Evolutionary conservation across 2,888 invertebrate genomes (phyloP), one percentile per base, ranked within the genome.

Genomic region (Gandaritis pyraliata): DNA sequence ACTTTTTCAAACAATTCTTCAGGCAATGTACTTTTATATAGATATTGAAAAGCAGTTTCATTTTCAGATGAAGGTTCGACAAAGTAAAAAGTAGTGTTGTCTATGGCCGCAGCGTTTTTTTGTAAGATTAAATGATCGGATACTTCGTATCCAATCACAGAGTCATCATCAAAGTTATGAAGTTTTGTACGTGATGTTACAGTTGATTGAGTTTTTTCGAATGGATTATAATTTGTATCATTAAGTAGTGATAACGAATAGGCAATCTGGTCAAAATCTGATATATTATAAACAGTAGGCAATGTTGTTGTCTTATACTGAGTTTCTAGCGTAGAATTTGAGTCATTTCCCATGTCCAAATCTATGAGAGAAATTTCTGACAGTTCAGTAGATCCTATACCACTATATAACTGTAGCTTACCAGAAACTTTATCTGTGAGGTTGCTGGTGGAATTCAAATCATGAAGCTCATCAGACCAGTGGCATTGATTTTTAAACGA

Each of bases 401-500:
- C n/a, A 39, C 38, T 55, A 8, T 13, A 13, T 16, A 50, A 10
- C 5, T n/a, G 6, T 13, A 36, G 5, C 8, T 41, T 30, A n/a
- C 15, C 15, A 39, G 39, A 29, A 11, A 39, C 7, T n/a, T 45
- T 11, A 13, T 58, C 50, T 47, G 39, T 58, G 8, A 38, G 11
- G 41, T 47, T 52, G 16, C 45, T 47, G 8, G 47, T 47, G 12
- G 41, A 59, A 12, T 59, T 48, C 1, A 41, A 38, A 11, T 18
- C 15, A 43, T 53, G 13, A 10, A 36, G 23, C 10, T 48, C 36
- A 41, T 49, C 41, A 48, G 43, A 48, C 0, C 11, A 33, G 15
- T 12, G 36, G 36, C 53, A 53, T 53, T 59, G 53, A 41, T 47
- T 58, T 39, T 41, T 23, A 13, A 47, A 47, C 1, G n/a, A 30